Evolutionary conservation across 2,113 vertebrate species (phyloP).

Genomic region (Brachyhypopomus occidentalis): DNA sequence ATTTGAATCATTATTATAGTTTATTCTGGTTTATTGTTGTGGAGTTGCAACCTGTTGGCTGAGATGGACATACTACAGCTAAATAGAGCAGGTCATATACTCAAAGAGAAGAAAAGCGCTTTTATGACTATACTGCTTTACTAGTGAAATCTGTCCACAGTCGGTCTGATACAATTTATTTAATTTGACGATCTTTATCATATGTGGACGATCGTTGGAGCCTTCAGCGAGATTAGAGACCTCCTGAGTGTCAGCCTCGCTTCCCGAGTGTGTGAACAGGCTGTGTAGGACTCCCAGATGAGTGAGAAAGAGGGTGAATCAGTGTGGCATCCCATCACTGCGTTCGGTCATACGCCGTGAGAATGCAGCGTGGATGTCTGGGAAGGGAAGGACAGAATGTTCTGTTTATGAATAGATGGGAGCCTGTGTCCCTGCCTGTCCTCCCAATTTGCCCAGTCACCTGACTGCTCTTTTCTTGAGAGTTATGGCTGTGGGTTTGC

Average conservation of each 20-base stretch:
- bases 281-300: slow-evolving; percentile 29
- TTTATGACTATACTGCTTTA: background rate
- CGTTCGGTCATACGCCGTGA: background rate
- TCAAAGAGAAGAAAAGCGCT: no score
- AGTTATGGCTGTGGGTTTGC: background rate
- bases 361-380: slow-evolving; percentile 18
- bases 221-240: background rate
- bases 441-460: background rate
- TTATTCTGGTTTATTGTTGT: background rate
- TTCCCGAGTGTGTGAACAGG: slow-evolving; percentile 16
- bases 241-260: slow-evolving; percentile 6
- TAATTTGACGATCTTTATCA: background rate
- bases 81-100: background rate
- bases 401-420: slow-evolving; percentile 3
- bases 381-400: slow-evolving; percentile 24
- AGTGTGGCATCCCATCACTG: slow-evolving; percentile 26
- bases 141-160: slow-evolving; percentile 14
- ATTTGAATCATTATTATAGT: background rate
- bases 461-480: slow-evolving; percentile 8
- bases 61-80: background rate
- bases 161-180: slow-evolving; percentile 22
- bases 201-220: background rate
- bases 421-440: background rate
- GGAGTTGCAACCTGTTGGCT: background rate
- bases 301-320: slow-evolving; percentile 36